Evolutionary conservation across 2,113 vertebrate species (phyloP), one percentile per base, ranked within the genome.

Genomic region (Forbesichthys agassizii): DNA sequence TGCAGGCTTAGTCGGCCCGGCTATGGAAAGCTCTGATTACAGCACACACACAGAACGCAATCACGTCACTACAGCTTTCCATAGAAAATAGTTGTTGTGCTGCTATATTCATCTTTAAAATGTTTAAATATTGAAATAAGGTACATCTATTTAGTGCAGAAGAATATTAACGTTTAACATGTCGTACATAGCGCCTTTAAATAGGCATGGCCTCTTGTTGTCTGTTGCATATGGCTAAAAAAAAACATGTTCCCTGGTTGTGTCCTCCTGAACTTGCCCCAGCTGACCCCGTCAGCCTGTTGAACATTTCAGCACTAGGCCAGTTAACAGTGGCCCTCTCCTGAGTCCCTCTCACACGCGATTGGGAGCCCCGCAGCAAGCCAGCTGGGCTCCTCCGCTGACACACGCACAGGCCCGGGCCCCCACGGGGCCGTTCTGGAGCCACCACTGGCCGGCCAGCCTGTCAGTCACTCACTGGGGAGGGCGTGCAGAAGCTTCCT

Each of bases 401-500:
- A 71, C 57, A 61, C 72, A 47, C 27, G 70, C 65, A 77, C 79
- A 60, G 82, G 79, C 86, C 90, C 85, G 75, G 68, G 64, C 70
- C 2, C 70, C 11, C 42, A 33, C 83, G 84, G 84, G 82, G 86
- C 68, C 36, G 79, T 69, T 70, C 33, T 14, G 71, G 83, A 79
- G 67, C 71, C 80, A 47, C 80, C 77, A 81, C 14, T 88, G 88
- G 90, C 79, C 73, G 85, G 86, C 84, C 86, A 82, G 89, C 74
- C 75, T 89, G 92, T 92, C 92, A 87, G 86, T 90, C 91, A 88
- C 77, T 80, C 75, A 49, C 5, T 71, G 0, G 74, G 88, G 86
- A 86, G 91, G 71, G 68, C 20, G 10, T 11, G 20, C 90, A 80
- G 57, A 68, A 0, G 0, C 86, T 96, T 98, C 95, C 96, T 96